Base-by-base conservation (phyloP, 2,888 invertebrate genomes). In the Xiphydria camelus region DNA sequence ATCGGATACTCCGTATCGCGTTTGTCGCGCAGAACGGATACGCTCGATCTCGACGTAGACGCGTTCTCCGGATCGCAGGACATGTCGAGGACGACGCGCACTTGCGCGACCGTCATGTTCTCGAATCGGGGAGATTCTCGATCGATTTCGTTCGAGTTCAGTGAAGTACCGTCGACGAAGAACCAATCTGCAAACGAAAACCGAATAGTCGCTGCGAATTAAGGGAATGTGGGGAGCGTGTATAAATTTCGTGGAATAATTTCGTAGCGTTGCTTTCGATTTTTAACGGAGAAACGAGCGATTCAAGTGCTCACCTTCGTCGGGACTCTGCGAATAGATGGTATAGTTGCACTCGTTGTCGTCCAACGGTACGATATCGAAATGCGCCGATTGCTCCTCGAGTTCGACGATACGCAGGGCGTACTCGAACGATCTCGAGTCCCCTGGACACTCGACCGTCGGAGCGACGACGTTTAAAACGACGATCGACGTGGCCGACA, bases 331-430 rank as follows among this genome's bases (percentile, higher is more conserved):
- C 14, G 43, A 44, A 31, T 44, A 32, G 12, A 44, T 44, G 4
- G 38, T 44, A n/a, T 44, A 44, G 10, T 18, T 31, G 43, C 43
- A 44, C 7, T 37, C 32, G 32, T 44, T 44, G 7, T 44, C 38
- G 21, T 44, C 38, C 4, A 44, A 20, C 10, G 43, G 43, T n/a
- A 44, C 7, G 10, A 44, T 9, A 32, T 44, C 32, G 18, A 23
- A 29, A 22, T 44, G 38, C n/a, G 43, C 23, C 5, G 31, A 31
- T 20, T 44, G 18, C 35, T 44, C 43, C 12, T 32, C 23, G 23
- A 44, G 43, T 32, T 44, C 43, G 14, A 44, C 32, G 6, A 44
- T 21, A 20, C 37, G 38, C 3, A 44, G 38, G n/a, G 43, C 43
- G 32, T 44, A 44, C 9, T 37, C 38, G n/a, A 44, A 38, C 10